Base-by-base conservation (phyloP, 2,797 vertebrate genomes). In the Botia kubotai region DNA sequence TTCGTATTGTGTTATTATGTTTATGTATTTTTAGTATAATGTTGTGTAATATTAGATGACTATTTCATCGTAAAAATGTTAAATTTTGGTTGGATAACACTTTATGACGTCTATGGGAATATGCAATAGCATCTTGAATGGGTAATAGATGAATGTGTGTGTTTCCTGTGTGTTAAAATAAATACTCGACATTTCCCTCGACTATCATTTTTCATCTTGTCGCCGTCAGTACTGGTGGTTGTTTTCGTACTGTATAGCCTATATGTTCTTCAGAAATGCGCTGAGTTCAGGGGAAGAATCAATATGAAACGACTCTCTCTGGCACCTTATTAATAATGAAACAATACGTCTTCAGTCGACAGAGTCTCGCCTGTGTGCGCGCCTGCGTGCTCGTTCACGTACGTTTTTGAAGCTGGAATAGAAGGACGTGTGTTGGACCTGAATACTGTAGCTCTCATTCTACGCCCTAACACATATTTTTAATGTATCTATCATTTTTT, bases 281-380 rank as follows among this genome's bases (percentile, higher is more conserved):
- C 57, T 55, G 80, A 52, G 65, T 73, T 23, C n/a, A 43, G 39
- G 4, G 53, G 26, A 46, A 39, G 19, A 48, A 87, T 89, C 88
- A 72, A 87, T 86, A 86, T 76, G 21, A 86, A 87, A 81, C 68
- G 85, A 88, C 78, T 88, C 75, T 67, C 83, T 86, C 73, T 77
- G 86, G 84, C 83, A 82, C 79, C 77, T 87, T 87, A 92, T 93
- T 90, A 93, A 92, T 92, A 90, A 90, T 91, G 58, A 86, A 92
- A 71, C 70, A 78, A 82, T 66, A 75, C 75, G 52, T 29, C 75
- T 68, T 73, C 65, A 13, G 23, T 83, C 23, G 6, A 80, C 79
- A 17, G 43, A 71, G 63, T 76, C 62, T 36, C 26, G 29, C 13
- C 43, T 29, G 7, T 5, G 65, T 23, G 11, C 12, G 65, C 57